Conservation (phyloP, 2,888 invertebrate species). For the Melikaiella ostensackeni region DNA sequence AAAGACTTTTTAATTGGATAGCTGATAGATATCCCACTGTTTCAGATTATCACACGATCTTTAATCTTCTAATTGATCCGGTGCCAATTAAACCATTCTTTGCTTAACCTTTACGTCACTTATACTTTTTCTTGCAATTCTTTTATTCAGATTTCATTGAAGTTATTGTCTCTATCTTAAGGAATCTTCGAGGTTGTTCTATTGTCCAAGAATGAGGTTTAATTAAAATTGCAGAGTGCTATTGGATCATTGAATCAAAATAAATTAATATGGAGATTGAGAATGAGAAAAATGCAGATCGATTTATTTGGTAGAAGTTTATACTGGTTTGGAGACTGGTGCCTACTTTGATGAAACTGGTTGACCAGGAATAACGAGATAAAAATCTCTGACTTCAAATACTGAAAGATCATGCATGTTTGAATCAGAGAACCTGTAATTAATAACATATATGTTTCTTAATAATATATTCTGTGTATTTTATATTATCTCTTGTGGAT, state of each 20-base stretch:
- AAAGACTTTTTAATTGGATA: background rate
- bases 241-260: background rate
- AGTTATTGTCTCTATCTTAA: background rate
- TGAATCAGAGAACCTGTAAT: too few relatives aligned
- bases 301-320: background rate
- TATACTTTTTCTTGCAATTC: background rate
- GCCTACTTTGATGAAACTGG: constrained; percentile 15
- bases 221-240: background rate
- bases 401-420: too few relatives aligned
- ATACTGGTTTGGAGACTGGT: background rate
- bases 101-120: background rate
- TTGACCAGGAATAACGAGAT: background rate
- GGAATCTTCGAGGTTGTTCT: background rate
- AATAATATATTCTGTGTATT: too few relatives aligned
- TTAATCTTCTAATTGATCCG: background rate
- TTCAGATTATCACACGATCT: background rate
- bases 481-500: too few relatives aligned
- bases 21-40: background rate
- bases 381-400: background rate
- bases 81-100: background rate
- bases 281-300: background rate
- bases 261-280: background rate
- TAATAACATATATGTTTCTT: too few relatives aligned
- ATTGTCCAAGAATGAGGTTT: background rate
- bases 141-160: background rate